phyloP scores from a whole-genome alignment of 2,113 vertebrate genomes.

The Alethe castanea region DNA sequence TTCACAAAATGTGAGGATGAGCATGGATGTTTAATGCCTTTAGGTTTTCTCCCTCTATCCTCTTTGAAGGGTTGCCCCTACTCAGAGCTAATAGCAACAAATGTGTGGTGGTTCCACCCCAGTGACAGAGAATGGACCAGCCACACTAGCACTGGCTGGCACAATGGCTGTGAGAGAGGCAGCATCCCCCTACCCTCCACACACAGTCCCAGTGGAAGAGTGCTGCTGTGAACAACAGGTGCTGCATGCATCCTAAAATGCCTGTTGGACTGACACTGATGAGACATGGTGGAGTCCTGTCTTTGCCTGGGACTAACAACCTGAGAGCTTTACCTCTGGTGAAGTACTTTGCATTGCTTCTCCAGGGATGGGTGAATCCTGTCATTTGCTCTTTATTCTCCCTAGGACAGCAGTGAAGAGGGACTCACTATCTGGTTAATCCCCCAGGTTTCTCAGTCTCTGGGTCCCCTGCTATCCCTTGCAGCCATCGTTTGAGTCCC shows the following conservation, averaged over 20 bases:
- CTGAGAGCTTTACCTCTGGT: background rate
- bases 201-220: background rate
- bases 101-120: background rate
- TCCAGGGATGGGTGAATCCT: background rate
- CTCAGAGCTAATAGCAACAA: background rate
- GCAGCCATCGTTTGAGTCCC: background rate
- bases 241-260: rapidly evolving
- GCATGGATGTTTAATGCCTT: background rate
- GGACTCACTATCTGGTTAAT: background rate
- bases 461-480: background rate
- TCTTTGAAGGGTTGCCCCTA: background rate
- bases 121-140: background rate
- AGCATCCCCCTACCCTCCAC: background rate
- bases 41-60: rapidly evolving
- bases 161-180: rapidly evolving
- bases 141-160: background rate
- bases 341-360: background rate
- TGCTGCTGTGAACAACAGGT: background rate
- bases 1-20: rapidly evolving
- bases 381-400: background rate
- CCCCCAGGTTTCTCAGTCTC: background rate
- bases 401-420: background rate
- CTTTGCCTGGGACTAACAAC: background rate
- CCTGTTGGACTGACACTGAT: rapidly evolving
- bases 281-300: background rate